These are phyloP conservation scores for Sinocyclocheilus grahami DNA, from an alignment of 2,113 vertebrate species.

Conservation along the genomic window DNA sequence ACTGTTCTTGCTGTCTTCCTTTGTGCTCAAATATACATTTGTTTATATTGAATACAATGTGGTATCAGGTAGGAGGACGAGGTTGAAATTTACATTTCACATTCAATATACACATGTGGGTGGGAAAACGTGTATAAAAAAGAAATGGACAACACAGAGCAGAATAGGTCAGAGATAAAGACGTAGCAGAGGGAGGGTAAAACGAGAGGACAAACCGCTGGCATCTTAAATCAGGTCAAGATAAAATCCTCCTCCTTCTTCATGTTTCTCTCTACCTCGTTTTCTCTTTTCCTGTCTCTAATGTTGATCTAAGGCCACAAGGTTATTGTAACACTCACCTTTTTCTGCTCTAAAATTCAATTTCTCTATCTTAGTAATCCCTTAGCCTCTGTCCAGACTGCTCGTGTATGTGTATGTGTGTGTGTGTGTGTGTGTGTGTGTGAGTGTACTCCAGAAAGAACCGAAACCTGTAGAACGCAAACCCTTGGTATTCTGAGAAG, in stretches of 20 bases:
- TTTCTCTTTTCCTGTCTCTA: slow-evolving; percentile 17
- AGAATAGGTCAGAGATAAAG: slow-evolving; percentile 5
- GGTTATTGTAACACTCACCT: slow-evolving; percentile 35
- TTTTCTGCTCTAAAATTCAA: slow-evolving; percentile 34
- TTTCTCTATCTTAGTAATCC: slow-evolving; percentile 38
- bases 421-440: background rate
- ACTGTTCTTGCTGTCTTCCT: background rate
- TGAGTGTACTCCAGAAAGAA: background rate
- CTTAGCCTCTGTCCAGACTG: background rate
- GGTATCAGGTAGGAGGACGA: background rate
- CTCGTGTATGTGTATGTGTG: background rate
- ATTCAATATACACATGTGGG: background rate
- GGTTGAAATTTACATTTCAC: background rate
- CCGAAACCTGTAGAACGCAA: background rate
- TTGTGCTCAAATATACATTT: background rate
- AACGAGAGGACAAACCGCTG: background rate
- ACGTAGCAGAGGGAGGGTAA: background rate
- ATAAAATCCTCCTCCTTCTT: slow-evolving; percentile 2
- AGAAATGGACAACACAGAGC: background rate
- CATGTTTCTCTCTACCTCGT: slow-evolving; percentile 19
- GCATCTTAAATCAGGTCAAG: slow-evolving; percentile 37
- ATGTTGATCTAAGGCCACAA: slow-evolving; percentile 37
- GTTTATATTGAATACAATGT: background rate
- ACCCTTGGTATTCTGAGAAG: background rate
- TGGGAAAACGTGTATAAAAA: background rate